A percentile compares a stretch with the other conserved stretches of the same genome.
Evolutionary conservation across 1,140 invertebrate species (phyloP).

Genomic region (Drosophila pseudoobscura): DNA sequence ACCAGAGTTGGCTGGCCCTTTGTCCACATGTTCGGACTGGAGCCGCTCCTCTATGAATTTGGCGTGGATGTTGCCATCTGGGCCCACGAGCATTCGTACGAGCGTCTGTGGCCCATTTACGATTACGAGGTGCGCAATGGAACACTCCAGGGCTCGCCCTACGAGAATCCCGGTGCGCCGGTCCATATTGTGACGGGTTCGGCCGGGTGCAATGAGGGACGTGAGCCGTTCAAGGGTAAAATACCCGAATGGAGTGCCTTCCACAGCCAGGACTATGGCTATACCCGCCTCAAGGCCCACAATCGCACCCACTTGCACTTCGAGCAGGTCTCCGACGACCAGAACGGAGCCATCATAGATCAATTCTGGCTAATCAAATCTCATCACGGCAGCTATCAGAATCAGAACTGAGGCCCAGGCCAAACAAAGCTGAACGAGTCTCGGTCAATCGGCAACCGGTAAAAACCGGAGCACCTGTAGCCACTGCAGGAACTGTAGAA

Average conservation of each 20-base stretch:
- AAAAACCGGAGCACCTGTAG: not conserved
- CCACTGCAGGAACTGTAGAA: conserved; percentile 7
- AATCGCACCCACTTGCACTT: conserved; percentile 95
- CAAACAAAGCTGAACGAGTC: conserved; percentile 39
- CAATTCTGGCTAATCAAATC: conserved; percentile 90
- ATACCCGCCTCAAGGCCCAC: conserved; percentile 91
- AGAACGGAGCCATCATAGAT: conserved; percentile 90
- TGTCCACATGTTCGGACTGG: conserved; percentile 89
- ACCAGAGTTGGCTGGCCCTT: conserved; percentile 90
- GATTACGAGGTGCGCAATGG: conserved; percentile 94
- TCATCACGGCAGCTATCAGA: conserved; percentile 83
- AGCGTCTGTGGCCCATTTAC: conserved; percentile 96
- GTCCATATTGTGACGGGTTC: conserved; percentile 97
- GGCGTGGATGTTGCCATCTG: conserved; percentile 97
- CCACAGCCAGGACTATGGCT: conserved; percentile 95
- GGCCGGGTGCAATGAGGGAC: conserved; percentile 91
- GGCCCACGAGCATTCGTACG: conserved; percentile 98
- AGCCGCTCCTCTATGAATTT: conserved; percentile 93
- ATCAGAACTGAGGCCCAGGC: conserved; percentile 77
- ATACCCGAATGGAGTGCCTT: conserved; percentile 81
- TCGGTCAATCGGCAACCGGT: not conserved
- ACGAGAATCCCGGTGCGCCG: conserved; percentile 93
- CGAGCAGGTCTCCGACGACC: conserved; percentile 95
- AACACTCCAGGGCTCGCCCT: conserved; percentile 87
- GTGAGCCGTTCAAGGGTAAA: conserved; percentile 83